Base-by-base conservation (phyloP, 2,113 vertebrate species). In the Accipiter cooperii region DNA sequence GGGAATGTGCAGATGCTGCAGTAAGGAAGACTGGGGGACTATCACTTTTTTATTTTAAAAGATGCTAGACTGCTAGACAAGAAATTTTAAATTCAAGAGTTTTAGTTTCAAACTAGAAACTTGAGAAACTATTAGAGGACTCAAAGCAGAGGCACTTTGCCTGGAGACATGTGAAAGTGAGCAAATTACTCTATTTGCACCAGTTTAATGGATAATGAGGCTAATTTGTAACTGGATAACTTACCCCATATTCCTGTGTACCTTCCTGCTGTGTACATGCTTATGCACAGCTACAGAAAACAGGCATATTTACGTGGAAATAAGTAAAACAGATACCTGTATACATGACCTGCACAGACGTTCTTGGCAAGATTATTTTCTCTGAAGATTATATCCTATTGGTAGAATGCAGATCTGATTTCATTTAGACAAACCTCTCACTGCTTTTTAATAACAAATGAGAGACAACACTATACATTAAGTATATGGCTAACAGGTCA, bases 361-460 rank as follows among this genome's bases (percentile, higher is more conserved):
- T 57, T 87, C 65, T 69, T 89, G 74, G 17, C 74, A 85, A 86
- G 55, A 92, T 84, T 12, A 74, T 82, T 85, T 87, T 9, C 74
- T 80, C 65, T 3, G 0, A 84, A 60, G 44, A 75, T 77, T 63
- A 66, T 71, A 49, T 84, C 60, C 51, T 90, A 51, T 55, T 92
- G 51, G 21, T 70, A 9, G 8, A 77, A 69, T 75, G 52, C 64
- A 75, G 42, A 70, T 89, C 69, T 93, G 94, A 82, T 92, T 96
- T 96, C 16, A 87, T 82, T 95, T 89, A 87, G 77, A 38, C 66
- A 87, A 96, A 87, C 24, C 33, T 91, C 87, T 74, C 70, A 76
- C 34, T 83, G 46, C 46, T 76, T 88, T 95, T 92, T 94, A 92
- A 84, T 90, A 86, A 78, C 25, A 84, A 84, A 86, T 64, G 54